Evolutionary conservation across 2,113 vertebrate genomes (phyloP).

Genomic region (Cranoglanis bouderius): DNA sequence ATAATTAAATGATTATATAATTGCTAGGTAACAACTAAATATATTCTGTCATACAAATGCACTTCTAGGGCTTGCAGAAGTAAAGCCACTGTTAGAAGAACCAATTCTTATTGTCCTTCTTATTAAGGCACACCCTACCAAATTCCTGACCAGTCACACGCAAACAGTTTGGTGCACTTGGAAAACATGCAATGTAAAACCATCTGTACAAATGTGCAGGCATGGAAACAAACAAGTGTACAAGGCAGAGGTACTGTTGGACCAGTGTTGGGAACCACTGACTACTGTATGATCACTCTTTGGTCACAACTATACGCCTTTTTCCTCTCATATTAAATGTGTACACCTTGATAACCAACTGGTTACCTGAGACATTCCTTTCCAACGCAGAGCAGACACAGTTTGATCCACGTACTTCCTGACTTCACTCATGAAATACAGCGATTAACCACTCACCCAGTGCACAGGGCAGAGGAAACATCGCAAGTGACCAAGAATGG

Average conservation of each 20-base stretch:
- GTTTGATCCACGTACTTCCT: constrained; percentile 1
- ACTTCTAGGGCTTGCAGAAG: no score
- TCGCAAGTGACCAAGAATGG: constrained; percentile 17
- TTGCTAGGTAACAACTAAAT: not conserved
- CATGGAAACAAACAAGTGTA: not conserved
- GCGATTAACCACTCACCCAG: not conserved
- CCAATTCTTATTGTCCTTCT: not conserved
- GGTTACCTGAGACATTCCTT: not conserved
- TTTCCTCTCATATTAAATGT: not conserved
- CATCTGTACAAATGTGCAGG: not conserved
- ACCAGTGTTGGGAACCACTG: constrained; percentile 17
- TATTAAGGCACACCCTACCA: not conserved
- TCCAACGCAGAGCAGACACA: not conserved
- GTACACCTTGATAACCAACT: not conserved
- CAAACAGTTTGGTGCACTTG: not conserved
- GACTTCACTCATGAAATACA: not conserved
- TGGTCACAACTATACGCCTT: not conserved
- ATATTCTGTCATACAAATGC: no score
- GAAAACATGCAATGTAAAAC: not conserved
- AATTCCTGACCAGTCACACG: not conserved
- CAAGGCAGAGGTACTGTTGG: not conserved
- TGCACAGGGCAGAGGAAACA: constrained; percentile 31
- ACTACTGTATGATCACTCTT: not conserved
- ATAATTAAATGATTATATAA: not conserved
- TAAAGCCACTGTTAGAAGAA: not conserved